Evolutionary conservation across 2,888 invertebrate species (phyloP).

Genomic region (Drosophila tanythrix): DNA sequence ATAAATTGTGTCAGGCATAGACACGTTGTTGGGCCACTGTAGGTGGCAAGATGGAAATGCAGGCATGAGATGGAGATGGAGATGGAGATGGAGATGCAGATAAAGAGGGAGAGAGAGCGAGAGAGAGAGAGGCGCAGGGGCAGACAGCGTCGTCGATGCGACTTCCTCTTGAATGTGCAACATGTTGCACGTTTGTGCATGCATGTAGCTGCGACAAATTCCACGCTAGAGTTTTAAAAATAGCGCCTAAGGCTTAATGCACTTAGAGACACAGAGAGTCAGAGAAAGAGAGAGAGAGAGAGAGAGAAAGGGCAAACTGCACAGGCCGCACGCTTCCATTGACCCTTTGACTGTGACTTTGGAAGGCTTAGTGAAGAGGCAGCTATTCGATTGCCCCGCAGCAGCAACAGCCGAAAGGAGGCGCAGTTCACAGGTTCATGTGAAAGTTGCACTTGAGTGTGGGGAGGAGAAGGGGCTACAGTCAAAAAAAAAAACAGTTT

Average conservation of each 20-base stretch:
- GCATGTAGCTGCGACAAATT: conserved; percentile 57
- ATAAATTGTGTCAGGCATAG: conserved; percentile 73
- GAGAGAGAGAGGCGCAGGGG: not conserved
- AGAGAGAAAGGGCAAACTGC: not conserved
- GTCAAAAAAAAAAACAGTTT: not conserved
- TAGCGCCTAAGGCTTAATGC: conserved; percentile 76
- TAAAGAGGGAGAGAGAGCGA: not conserved
- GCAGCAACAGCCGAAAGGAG: conserved; percentile 4
- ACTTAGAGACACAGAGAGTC: conserved; percentile 10
- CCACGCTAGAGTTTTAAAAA: conserved; percentile 68
- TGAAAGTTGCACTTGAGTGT: conserved; percentile 67
- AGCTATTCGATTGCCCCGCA: conserved; percentile 25
- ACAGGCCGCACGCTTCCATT: conserved; percentile 68
- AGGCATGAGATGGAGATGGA: not conserved
- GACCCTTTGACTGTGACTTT: conserved; percentile 57
- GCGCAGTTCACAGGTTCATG: conserved; percentile 76
- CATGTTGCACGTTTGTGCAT: conserved; percentile 68
- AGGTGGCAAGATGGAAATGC: conserved; percentile 29
- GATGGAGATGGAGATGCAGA: not conserved
- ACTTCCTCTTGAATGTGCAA: conserved; percentile 71
- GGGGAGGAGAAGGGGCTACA: not conserved
- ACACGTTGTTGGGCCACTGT: conserved; percentile 52
- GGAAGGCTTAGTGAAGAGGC: conserved; percentile 19
- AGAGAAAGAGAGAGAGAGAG: not conserved
- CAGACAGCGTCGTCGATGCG: conserved; percentile 24